Base-by-base conservation (phyloP, 1,140 invertebrate species). In the Vollenhovia emeryi region DNA sequence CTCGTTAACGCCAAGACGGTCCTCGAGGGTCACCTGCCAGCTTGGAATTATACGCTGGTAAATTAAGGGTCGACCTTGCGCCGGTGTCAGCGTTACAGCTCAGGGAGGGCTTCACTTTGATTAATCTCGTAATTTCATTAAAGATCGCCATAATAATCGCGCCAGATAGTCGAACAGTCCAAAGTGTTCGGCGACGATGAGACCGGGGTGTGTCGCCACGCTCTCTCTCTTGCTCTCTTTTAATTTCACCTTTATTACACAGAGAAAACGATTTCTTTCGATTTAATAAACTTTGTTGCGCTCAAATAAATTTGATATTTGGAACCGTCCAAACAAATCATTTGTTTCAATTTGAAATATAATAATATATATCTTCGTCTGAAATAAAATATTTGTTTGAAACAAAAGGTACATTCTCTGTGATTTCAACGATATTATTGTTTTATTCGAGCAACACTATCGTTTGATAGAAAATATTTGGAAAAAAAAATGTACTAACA, bases 41-140 rank as follows among this genome's bases (percentile, higher is more conserved):
- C 57, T 33, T 40, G 66, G 13, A 82, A 69, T 82, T 57, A 57
- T 52, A 59, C 36, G 24, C 50, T 33, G 13, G 33, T 71, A 57
- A 45, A 82, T 82, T 82, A 73, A 82, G 78, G 50, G 18, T 6
- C 62, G 36, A 43, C 36, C 62, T 59, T 80, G 33, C 9, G 15
- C 13, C n/a, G n/a, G 13, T 27, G 13, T 57, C 66, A 30, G 36
- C 4, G 40, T 21, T 40, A 40, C 21, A 18, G 21, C 36, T 30
- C 50, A 9, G 15, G 5, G 55, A n/a, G 24, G n/a, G 43, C 43
- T 24, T 40, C 52, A 8, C 48, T 43, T 36, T 55, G 50, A 82
- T 82, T 71, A 82, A 82, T 82, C 40, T 59, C 24, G 36, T 45
- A 59, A 82, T 57, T 73, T 82, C 21, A 3, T 73, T 73, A 43